Percentiles rank a stretch among this genome's conserved stretches.
phyloP scores from a whole-genome alignment of 2,888 invertebrate species.

The Listrodromus nycthemerus region DNA sequence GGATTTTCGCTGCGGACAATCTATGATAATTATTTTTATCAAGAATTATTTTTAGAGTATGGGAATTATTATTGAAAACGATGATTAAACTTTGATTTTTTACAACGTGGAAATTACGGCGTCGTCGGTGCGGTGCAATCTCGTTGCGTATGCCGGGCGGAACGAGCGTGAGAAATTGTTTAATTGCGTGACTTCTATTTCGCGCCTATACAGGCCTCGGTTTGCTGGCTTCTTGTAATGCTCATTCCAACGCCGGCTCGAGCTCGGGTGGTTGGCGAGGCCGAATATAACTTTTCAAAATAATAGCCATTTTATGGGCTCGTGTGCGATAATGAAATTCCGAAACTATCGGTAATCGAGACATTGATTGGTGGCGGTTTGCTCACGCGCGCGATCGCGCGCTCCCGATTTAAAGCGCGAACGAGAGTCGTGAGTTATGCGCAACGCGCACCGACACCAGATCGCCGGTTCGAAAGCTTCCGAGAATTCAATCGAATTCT shows the following conservation, averaged over 20 bases:
- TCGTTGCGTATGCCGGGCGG: constrained; percentile 24
- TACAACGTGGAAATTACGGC: background rate
- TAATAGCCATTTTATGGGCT: constrained; percentile 77
- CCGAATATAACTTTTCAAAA: constrained; percentile 74
- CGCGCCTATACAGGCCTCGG: constrained; percentile 29
- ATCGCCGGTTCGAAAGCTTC: constrained; percentile 51
- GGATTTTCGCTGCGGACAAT: background rate
- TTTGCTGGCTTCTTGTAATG: constrained; percentile 27
- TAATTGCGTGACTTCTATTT: constrained; percentile 65
- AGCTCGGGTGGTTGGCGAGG: background rate
- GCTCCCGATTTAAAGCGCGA: constrained; percentile 56
- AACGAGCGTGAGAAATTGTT: constrained; percentile 57
- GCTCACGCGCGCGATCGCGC: constrained; percentile 61
- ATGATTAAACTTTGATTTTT: background rate
- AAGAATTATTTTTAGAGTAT: background rate
- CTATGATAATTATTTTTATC: constrained; percentile 6
- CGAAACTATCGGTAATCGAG: constrained; percentile 80
- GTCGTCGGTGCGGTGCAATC: background rate
- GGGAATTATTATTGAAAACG: background rate
- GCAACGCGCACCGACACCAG: constrained; percentile 40
- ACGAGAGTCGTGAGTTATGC: constrained; percentile 65
- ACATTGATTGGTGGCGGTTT: constrained; percentile 80
- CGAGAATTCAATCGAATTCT: constrained; percentile 60
- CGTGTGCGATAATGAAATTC: constrained; percentile 80
- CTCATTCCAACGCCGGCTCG: constrained; percentile 34